Conservation (phyloP, 2,113 vertebrate genomes). For the Paratilapia polleni region DNA sequence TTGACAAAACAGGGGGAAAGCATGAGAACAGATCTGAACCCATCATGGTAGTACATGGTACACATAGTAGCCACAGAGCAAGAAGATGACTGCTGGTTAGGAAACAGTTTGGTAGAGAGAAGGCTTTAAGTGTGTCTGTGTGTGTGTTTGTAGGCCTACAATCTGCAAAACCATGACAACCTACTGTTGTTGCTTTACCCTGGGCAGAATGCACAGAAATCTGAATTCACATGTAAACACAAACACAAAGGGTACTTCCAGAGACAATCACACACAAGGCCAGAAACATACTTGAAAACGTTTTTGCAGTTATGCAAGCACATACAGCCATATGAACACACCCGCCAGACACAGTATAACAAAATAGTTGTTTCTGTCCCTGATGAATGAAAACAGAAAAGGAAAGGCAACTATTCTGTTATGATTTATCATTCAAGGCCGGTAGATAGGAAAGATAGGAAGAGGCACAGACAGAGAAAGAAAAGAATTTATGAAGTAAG, state of each 20-base stretch:
- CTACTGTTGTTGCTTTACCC: constrained; percentile 23
- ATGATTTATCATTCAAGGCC: constrained; percentile 9
- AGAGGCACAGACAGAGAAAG: background rate
- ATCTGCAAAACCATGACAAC: constrained; percentile 40
- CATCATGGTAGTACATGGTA: background rate
- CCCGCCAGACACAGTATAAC: background rate
- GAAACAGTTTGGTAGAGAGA: background rate
- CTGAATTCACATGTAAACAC: background rate
- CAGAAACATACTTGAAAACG: constrained; percentile 7
- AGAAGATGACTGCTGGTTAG: background rate
- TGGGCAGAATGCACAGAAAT: constrained; percentile 10
- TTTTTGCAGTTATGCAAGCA: background rate
- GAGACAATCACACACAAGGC: constrained; percentile 12
- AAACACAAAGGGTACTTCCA: constrained; percentile 14
- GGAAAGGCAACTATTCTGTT: background rate
- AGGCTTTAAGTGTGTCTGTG: background rate
- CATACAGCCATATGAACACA: background rate
- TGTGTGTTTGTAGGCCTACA: constrained; percentile 14
- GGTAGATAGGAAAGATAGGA: background rate
- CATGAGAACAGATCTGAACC: background rate
- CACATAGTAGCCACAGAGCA: background rate
- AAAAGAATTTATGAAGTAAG: background rate
- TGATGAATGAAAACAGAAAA: constrained; percentile 1
- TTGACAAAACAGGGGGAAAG: background rate
- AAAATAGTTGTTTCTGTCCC: background rate